Conservation (phyloP, 2,797 vertebrate genomes). For the Oreonectes daqikongensis region DNA sequence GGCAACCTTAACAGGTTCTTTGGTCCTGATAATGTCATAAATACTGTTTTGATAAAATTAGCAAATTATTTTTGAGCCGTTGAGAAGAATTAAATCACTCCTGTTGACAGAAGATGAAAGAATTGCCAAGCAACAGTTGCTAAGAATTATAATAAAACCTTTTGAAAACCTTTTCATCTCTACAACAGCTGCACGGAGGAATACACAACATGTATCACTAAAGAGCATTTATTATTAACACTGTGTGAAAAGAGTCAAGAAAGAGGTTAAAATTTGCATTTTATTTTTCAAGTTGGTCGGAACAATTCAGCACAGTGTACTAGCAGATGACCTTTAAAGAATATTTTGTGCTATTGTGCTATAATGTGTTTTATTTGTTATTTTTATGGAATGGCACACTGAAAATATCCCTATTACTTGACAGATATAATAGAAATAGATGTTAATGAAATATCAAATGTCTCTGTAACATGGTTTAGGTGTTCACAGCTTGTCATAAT, state of each 20-base stretch:
- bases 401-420: too few relatives aligned
- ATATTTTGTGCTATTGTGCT: too few relatives aligned
- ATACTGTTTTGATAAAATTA: constrained; percentile 10
- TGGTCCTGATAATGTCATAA: neutral
- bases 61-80: neutral
- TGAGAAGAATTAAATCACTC: neutral
- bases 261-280: neutral
- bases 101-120: neutral
- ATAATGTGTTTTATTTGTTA: too few relatives aligned
- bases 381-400: too few relatives aligned
- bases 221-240: neutral
- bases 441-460: too few relatives aligned
- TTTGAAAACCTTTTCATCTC: neutral
- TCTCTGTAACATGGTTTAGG: too few relatives aligned
- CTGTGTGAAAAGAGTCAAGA: neutral
- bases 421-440: too few relatives aligned
- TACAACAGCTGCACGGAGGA: constrained; percentile 1
- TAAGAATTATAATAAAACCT: constrained; percentile 1
- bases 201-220: neutral
- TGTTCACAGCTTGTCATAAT: too few relatives aligned
- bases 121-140: neutral
- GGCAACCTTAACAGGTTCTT: neutral
- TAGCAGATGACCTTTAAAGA: too few relatives aligned
- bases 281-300: too few relatives aligned
- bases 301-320: too few relatives aligned